Evolutionary conservation across 2,113 vertebrate species (phyloP), one percentile per base, ranked within the genome.

Genomic region (human (Homo sapiens)): DNA sequence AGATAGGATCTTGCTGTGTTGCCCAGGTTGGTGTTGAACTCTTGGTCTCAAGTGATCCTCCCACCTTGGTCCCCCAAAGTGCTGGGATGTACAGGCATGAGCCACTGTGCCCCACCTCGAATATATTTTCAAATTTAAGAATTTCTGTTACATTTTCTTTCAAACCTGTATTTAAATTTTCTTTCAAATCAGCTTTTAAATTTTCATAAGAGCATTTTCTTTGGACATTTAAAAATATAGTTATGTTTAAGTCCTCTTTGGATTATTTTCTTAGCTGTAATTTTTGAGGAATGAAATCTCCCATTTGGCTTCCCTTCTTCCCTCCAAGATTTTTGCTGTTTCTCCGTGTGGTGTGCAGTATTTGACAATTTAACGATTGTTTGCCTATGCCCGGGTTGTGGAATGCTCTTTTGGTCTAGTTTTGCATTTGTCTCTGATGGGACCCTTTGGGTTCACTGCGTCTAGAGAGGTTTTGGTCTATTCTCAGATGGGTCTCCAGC

Each of bases 191-290:
- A 92, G 32, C 55, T 72, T 82, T 97, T 81, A 43, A 66, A 80
- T 89, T 90, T 93, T 90, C 40, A 78, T 40, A 79, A 75, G 40
- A 40, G 12, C n/a, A 68, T 95, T 91, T 97, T 80, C 95, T 93
- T 75, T 20, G 66, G 88, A 80, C 57, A 84, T 94, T 96, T 91
- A 38, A 92, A 84, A 89, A 83, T 93, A 61, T 17, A 90, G 32
- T 90, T 96, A 72, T 82, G 20, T 79, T 80, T 52, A 93, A 50
- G 25, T 87, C 35, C 78, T 45, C 35, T 93, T 89, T 81, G 35
- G 8, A 89, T 89, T 89, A 43, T 96, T 94, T 94, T 97, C 64
- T 89, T 86, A 94, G n/a, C n/a, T 95, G 38, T 78, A 93, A 61
- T 93, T 97, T 32, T 96, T 87, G 78, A 95, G 38, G 40, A 92